Percentiles rank a stretch among this genome's conserved stretches.
Evolutionary conservation across 1,140 invertebrate genomes (phyloP).

Genomic region (Vollenhovia emeryi): DNA sequence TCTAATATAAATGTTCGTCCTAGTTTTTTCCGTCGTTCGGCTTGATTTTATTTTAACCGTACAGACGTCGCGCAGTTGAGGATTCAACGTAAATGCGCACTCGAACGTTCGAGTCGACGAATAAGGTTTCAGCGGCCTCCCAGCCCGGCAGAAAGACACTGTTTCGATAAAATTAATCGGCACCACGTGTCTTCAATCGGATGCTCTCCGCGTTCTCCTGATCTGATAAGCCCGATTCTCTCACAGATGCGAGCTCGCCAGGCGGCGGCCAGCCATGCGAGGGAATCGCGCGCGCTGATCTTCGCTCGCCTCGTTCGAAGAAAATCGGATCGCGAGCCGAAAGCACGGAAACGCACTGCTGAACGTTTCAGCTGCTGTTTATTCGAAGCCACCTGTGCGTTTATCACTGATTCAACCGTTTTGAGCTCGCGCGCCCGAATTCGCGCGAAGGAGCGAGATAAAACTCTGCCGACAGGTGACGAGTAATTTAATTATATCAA

Average conservation of each 20-base stretch:
- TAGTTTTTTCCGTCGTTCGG: background rate
- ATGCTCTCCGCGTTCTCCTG: constrained; percentile 45
- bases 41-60: background rate
- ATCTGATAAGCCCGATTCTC: constrained; percentile 76
- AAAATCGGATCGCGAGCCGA: constrained; percentile 39
- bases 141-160: constrained; percentile 33
- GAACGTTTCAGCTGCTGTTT: constrained; percentile 18
- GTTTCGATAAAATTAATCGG: constrained; percentile 73
- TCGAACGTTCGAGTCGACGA: constrained; percentile 28
- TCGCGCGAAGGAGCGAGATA: background rate
- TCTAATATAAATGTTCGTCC: background rate
- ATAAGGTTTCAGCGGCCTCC: constrained; percentile 26
- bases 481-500: background rate
- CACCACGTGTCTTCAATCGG: constrained; percentile 75
- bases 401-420: background rate
- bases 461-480: background rate
- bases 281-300: constrained; percentile 55
- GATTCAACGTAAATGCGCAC: background rate
- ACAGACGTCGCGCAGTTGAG: background rate
- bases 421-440: background rate
- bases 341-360: constrained; percentile 15
- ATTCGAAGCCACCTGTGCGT: constrained; percentile 23
- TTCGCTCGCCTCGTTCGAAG: constrained; percentile 28
- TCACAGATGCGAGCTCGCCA: constrained; percentile 64
- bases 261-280: constrained; percentile 39